These are phyloP conservation scores for Pterocles gutturalis DNA, from an alignment of 2,113 vertebrate genomes.

Conservation along the genomic window DNA sequence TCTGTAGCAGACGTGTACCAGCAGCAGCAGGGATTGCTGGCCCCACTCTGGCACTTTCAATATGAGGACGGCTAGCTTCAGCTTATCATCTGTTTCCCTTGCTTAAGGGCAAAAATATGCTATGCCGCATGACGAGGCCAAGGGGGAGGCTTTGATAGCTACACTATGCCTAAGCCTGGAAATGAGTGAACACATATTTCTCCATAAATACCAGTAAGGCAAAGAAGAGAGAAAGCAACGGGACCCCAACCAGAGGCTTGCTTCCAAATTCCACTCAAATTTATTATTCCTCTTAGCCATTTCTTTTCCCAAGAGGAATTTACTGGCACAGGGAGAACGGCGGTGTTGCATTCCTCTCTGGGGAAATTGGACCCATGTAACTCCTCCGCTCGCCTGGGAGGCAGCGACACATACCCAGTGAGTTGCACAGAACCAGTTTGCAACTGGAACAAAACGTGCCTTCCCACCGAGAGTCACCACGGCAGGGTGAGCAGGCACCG, in stretches of 20 bases:
- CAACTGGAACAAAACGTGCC: neutral
- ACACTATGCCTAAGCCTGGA: neutral
- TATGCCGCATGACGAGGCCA: neutral
- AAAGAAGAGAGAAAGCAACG: neutral
- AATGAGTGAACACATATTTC: neutral
- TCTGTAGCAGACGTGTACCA: neutral
- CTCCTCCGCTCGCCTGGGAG: neutral
- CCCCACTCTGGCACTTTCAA: neutral
- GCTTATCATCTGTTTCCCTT: neutral
- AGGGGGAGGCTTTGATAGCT: neutral
- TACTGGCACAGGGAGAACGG: neutral
- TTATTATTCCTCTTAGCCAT: neutral
- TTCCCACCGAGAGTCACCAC: neutral
- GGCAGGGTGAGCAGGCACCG: neutral
- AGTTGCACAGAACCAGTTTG: neutral
- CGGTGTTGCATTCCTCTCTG: fast-evolving
- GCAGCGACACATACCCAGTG: neutral
- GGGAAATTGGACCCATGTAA: fast-evolving
- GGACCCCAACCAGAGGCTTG: neutral
- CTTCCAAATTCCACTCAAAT: neutral
- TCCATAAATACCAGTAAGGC: neutral
- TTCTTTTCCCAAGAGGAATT: neutral
- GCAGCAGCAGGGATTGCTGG: neutral
- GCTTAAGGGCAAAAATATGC: slow-evolving; percentile 38
- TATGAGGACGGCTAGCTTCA: neutral